Conservation (phyloP, 2,888 invertebrate species). For the Melitaea athalia region DNA sequence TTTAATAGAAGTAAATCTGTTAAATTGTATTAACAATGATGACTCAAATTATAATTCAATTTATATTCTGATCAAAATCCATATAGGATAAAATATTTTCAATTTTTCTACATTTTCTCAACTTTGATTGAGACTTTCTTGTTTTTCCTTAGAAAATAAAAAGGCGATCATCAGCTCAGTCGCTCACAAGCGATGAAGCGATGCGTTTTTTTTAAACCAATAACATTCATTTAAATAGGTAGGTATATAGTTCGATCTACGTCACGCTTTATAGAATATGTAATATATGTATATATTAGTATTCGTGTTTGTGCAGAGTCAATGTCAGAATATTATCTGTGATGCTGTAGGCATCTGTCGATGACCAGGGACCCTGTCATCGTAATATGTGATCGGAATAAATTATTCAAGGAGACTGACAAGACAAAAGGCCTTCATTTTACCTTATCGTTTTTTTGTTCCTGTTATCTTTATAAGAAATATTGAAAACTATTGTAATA, state of each 20-base stretch:
- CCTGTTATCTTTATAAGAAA: slow-evolving; percentile 16
- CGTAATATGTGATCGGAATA: slow-evolving; percentile 55
- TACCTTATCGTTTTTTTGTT: slow-evolving; percentile 38
- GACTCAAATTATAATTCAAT: too few relatives aligned
- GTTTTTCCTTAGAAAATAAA: too few relatives aligned
- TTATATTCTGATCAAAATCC: too few relatives aligned
- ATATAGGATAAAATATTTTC: too few relatives aligned
- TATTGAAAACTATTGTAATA: neutral
- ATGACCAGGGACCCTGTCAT: slow-evolving; percentile 44
- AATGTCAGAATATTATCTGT: slow-evolving; percentile 65
- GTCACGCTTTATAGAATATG: neutral
- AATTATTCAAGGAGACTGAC: slow-evolving; percentile 47
- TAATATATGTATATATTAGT: slow-evolving; percentile 48
- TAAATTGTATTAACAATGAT: too few relatives aligned
- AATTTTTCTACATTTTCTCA: too few relatives aligned
- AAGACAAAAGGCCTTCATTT: slow-evolving; percentile 51
- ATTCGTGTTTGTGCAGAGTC: slow-evolving; percentile 57
- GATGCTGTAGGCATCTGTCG: slow-evolving; percentile 56
- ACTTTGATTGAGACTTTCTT: too few relatives aligned
- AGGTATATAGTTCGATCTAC: neutral
- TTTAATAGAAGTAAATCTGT: too few relatives aligned
- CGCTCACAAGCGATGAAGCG: too few relatives aligned
- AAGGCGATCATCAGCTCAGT: too few relatives aligned
- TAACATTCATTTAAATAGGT: too few relatives aligned
- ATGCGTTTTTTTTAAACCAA: too few relatives aligned